A percentile compares a stretch with the other conserved stretches of the same genome.
Conservation (phyloP, 2,888 invertebrate genomes). For the Leptura quadrifasciata region DNA sequence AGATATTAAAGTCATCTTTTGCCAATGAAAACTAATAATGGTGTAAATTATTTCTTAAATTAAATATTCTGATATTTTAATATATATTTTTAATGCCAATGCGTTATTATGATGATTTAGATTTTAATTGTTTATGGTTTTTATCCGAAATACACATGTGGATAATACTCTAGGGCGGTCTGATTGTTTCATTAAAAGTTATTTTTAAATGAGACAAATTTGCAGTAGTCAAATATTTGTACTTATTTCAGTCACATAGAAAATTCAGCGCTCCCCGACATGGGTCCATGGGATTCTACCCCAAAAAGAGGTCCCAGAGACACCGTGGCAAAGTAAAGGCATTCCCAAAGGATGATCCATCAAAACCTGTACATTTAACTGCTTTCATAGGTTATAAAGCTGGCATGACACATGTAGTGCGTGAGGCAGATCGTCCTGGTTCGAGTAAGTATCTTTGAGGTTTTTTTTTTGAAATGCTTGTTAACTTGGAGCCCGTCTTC, state of each 20-base stretch:
- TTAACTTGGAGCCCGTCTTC: no score
- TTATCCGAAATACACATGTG: constrained; percentile 78
- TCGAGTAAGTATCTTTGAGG: constrained; percentile 87
- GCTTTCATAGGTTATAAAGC: constrained; percentile 99
- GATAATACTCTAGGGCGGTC: constrained; percentile 86
- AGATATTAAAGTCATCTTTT: not conserved
- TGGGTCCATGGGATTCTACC: constrained; percentile 99
- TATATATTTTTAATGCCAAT: constrained; percentile 37
- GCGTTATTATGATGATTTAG: constrained; percentile 79
- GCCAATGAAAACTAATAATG: not conserved
- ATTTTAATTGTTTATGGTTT: constrained; percentile 80
- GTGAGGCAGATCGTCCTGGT: constrained; percentile 98
- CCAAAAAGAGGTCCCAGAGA: constrained; percentile 96
- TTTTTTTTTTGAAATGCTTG: no score
- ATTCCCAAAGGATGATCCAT: constrained; percentile 98
- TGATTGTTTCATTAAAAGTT: constrained; percentile 71
- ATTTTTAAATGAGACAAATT: not conserved
- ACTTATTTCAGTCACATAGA: constrained; percentile 92
- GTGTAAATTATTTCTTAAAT: not conserved
- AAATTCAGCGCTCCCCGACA: constrained; percentile 99
- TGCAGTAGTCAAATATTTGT: not conserved
- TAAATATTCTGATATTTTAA: not conserved
- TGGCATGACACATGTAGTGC: constrained; percentile 99
- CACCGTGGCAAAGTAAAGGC: constrained; percentile 99
- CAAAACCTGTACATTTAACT: constrained; percentile 97